These are phyloP conservation scores for Latrodectus hesperus DNA, from an alignment of 2,888 invertebrate genomes.

Conservation along the genomic window DNA sequence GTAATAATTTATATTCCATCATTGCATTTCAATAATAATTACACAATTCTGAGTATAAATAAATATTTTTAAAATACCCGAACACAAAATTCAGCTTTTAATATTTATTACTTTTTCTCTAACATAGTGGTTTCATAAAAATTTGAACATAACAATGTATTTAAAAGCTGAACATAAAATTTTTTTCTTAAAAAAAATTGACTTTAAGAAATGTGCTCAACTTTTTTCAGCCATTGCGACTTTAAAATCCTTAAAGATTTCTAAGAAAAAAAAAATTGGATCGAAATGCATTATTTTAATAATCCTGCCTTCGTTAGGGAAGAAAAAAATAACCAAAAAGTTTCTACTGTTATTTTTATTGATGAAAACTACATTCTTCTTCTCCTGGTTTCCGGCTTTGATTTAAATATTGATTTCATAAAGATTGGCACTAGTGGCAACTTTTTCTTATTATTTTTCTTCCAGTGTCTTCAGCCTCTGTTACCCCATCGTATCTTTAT, in stretches of 20 bases:
- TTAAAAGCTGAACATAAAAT: no score
- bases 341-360: slow-evolving; percentile 11
- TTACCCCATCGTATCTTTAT: slow-evolving; percentile 40
- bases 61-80: no score
- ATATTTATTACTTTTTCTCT: no score
- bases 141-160: no score
- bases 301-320: not conserved
- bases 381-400: slow-evolving; percentile 17
- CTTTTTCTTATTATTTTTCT: not conserved
- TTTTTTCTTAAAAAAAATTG: no score
- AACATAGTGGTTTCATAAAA: no score
- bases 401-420: slow-evolving; percentile 56
- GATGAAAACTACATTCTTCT: slow-evolving; percentile 11
- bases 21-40: no score
- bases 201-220: no score
- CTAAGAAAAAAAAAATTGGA: not conserved
- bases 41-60: no score
- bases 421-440: not conserved
- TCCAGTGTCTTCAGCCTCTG: slow-evolving; percentile 10
- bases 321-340: slow-evolving; percentile 2
- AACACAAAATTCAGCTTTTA: no score
- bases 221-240: no score
- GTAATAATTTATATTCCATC: no score
- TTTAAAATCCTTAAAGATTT: not conserved
- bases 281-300: not conserved